Percentiles rank a stretch among this genome's conserved stretches.
These are phyloP conservation scores for Pseudochirops corinnae DNA, from an alignment of 2,797 vertebrate genomes.

Conservation along the genomic window DNA sequence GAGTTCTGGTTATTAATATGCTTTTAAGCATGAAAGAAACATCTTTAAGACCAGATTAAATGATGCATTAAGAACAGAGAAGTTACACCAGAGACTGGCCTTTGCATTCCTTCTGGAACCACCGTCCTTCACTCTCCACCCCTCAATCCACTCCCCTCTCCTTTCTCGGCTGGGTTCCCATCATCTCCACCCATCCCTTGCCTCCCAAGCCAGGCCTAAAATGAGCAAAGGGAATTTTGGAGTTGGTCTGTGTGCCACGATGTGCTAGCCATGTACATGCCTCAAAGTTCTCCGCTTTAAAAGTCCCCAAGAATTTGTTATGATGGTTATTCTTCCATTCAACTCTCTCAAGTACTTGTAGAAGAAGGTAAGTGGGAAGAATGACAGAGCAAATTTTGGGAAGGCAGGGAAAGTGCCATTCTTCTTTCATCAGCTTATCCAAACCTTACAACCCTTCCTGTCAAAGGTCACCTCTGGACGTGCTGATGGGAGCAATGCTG, in stretches of 20 bases:
- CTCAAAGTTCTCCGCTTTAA: not conserved
- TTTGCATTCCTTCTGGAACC: not conserved
- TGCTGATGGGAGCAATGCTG: not conserved
- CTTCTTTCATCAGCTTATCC: not conserved
- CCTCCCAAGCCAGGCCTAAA: not conserved
- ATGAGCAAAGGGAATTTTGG: not conserved
- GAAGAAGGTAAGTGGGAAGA: not conserved
- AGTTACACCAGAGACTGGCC: not conserved
- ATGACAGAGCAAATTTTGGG: not conserved
- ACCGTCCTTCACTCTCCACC: not conserved
- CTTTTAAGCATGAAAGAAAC: not conserved
- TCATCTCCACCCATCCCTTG: accelerated
- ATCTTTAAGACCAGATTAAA: not conserved
- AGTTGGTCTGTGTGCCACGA: not conserved
- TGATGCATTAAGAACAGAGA: not conserved
- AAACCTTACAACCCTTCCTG: not conserved
- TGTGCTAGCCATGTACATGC: not conserved
- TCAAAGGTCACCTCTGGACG: not conserved
- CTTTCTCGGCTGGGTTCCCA: not conserved
- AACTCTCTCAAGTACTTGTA: not conserved
- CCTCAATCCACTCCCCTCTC: not conserved
- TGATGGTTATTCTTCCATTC: not conserved
- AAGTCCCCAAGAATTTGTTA: not conserved
- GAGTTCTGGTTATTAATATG: not conserved
- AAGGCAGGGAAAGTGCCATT: not conserved